Base-by-base conservation (phyloP, 2,113 vertebrate genomes). In the Misgurnus mizolepis region DNA sequence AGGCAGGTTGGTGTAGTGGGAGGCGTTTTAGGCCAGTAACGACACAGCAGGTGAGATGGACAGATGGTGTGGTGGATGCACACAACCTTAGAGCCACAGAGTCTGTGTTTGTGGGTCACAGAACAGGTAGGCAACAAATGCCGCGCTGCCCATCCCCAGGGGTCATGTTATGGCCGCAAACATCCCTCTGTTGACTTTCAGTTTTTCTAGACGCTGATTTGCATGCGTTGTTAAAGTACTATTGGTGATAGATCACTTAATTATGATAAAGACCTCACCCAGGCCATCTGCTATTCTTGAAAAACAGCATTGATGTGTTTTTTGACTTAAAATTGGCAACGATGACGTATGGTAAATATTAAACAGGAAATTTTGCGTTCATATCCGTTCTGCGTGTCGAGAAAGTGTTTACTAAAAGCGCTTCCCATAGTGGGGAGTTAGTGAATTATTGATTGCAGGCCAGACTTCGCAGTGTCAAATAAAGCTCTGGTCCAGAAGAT, bases 51-150 rank as follows among this genome's bases (percentile, higher is more conserved):
- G 65, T 83, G 58, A 71, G 53, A 49, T 22, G 64, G 80, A 75
- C 76, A 79, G 79, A 82, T 79, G 79, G 83, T 76, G 76, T 41
- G 75, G 69, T 18, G 43, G 40, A 72, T 73, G 45, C 69, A 18
- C 69, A 11, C 43, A 81, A 66, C 55, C 76, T 77, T 45, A 12
- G 43, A 10, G 0, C 39, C 18, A 41, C 49, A 78, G 50, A 45
- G 47, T 73, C 55, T 58, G 55, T 81, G 69, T 79, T 81, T 84
- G 70, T 68, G 66, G 70, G 76, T 74, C 80, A 81, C n/a, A 66
- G 69, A 79, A 50, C 76, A 84, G 83, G 82, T 80, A 83, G 67
- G 22, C 60, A 40, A 72, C 78, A 80, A 79, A 80, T 77, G 61
- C 72, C 9, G 41, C 39, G 12, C 41, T 27, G 18, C 43, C 60